A percentile compares a stretch with the other conserved stretches of the same genome.
Evolutionary conservation across 2,113 vertebrate species (phyloP).

Genomic region (Baryphthengus martii): DNA sequence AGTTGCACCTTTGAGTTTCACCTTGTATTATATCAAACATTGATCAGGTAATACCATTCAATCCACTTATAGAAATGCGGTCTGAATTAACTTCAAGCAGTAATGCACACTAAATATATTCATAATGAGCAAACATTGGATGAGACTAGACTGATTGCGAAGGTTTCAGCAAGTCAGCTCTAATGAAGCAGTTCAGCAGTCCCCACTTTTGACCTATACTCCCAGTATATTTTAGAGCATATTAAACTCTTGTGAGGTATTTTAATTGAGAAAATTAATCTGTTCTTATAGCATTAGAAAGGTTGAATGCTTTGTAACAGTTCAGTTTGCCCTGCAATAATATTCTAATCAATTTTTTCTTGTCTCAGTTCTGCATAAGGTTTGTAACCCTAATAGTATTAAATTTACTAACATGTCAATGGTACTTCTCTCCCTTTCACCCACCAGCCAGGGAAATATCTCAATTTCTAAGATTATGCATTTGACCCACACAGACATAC

Average conservation of each 20-base stretch:
- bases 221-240: background rate
- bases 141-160: background rate
- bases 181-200: background rate
- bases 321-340: conserved; percentile 55
- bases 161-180: background rate
- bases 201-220: conserved; percentile 1
- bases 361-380: conserved; percentile 60
- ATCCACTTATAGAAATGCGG: background rate
- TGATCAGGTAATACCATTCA: background rate
- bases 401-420: conserved; percentile 37
- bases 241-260: conserved; percentile 33
- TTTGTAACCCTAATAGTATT: conserved; percentile 37
- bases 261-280: conserved; percentile 68
- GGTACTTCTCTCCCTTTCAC: conserved; percentile 1
- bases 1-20: background rate
- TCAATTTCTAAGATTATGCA: background rate
- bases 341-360: conserved; percentile 65
- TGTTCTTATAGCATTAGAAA: conserved; percentile 62
- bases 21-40: background rate
- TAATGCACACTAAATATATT: background rate
- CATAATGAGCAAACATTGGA: background rate
- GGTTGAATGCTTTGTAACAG: conserved; percentile 46
- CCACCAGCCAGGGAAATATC: background rate
- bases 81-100: background rate
- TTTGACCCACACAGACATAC: background rate